Percentiles rank a stretch among this genome's conserved stretches.
Evolutionary conservation across 2,113 vertebrate genomes (phyloP).

Genomic region (Nothocercus julius): DNA sequence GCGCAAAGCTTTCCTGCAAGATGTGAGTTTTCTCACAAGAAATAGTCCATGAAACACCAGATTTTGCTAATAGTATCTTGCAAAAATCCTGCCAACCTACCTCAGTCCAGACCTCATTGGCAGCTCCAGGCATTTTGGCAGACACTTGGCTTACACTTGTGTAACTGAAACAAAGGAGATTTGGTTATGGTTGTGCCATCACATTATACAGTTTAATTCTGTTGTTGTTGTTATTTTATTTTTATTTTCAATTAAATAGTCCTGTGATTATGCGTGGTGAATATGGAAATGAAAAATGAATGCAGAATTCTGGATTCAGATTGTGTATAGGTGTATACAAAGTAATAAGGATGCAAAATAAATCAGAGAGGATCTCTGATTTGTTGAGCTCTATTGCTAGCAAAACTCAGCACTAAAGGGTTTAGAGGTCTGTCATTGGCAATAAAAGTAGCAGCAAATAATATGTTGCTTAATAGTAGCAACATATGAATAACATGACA

Average conservation of each 20-base stretch:
- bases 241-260: not conserved
- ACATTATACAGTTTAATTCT: not conserved
- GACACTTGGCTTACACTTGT: not conserved
- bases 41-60: not conserved
- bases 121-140: not conserved
- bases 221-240: not conserved
- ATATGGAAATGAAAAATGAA: accelerated
- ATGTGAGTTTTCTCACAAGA: not conserved
- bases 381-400: not conserved
- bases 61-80: not conserved
- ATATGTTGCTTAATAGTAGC: not conserved
- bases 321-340: not conserved
- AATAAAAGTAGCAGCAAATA: not conserved
- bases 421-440: not conserved
- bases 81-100: not conserved
- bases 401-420: not conserved
- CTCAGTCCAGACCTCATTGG: not conserved
- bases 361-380: not conserved
- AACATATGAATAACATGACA: not conserved
- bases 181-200: not conserved
- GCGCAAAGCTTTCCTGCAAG: not conserved
- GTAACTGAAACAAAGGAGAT: not conserved
- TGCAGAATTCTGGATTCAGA: accelerated
- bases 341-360: not conserved
- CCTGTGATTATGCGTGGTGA: not conserved